Conservation (phyloP, 2,888 invertebrate species). For the Empis livida region DNA sequence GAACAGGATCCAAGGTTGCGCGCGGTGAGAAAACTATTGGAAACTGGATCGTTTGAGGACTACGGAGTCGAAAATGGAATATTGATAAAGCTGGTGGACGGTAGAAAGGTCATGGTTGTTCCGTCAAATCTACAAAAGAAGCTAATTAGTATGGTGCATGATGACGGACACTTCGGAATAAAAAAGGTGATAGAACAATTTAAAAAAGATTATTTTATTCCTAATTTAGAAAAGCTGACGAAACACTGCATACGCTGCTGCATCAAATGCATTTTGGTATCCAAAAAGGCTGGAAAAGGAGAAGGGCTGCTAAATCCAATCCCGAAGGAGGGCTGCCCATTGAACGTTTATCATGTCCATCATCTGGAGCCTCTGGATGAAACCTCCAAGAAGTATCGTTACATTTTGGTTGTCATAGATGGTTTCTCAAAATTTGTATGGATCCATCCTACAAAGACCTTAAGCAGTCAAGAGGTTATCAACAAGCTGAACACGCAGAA, state of each 20-base stretch:
- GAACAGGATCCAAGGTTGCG: slow-evolving; percentile 7
- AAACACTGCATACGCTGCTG: too few relatives aligned
- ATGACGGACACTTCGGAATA: slow-evolving; percentile 10
- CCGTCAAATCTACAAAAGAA: slow-evolving; percentile 8
- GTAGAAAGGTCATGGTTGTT: slow-evolving; percentile 8
- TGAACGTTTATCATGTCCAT: neutral
- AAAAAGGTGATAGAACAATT: slow-evolving; percentile 9
- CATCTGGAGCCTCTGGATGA: neutral
- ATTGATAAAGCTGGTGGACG: slow-evolving; percentile 4
- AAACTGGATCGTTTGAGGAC: slow-evolving; percentile 8
- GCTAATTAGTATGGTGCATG: slow-evolving; percentile 4
- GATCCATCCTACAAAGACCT: neutral
- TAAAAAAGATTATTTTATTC: slow-evolving; percentile 10
- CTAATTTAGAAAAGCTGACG: neutral
- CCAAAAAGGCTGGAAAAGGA: too few relatives aligned
- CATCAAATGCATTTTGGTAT: too few relatives aligned
- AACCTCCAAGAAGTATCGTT: neutral
- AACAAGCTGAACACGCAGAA: neutral
- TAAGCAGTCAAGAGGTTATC: too few relatives aligned
- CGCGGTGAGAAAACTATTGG: slow-evolving; percentile 7
- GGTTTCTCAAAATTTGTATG: neutral
- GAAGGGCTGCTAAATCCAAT: too few relatives aligned
- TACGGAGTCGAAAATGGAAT: slow-evolving; percentile 8
- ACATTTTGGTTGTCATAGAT: neutral
- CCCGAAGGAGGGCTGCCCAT: too few relatives aligned